Evolutionary conservation across 2,113 vertebrate species (phyloP).

Genomic region (Anseranas semipalmata): DNA sequence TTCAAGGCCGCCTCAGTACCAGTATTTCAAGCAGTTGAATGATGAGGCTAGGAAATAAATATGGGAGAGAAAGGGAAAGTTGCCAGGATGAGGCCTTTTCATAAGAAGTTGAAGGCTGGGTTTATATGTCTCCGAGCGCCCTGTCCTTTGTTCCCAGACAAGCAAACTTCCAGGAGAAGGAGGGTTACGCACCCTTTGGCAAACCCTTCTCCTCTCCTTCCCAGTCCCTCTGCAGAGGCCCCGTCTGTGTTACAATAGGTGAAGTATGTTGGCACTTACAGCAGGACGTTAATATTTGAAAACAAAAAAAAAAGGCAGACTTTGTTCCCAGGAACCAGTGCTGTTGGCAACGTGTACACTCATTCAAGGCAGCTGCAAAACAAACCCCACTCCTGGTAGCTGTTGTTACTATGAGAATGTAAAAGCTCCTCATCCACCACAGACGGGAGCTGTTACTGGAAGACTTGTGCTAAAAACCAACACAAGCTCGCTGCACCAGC

Average conservation of each 20-base stretch:
- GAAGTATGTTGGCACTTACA: neutral
- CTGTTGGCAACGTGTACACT: neutral
- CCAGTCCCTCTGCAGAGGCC: neutral
- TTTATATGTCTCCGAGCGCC: neutral
- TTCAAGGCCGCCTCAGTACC: neutral
- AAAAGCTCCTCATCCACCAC: neutral
- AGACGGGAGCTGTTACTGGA: neutral
- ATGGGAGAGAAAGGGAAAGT: neutral
- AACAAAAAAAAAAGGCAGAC: neutral
- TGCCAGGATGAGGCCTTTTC: neutral
- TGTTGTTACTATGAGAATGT: neutral
- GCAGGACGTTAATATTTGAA: conserved; percentile 31
- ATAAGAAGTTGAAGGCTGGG: neutral
- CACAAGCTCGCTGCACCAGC: neutral
- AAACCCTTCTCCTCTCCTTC: neutral
- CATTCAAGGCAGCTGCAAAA: conserved; percentile 48
- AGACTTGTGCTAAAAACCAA: neutral
- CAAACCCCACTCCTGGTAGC: neutral
- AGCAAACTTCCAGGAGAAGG: neutral
- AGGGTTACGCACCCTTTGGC: neutral
- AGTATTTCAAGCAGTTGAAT: neutral
- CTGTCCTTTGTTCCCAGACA: neutral
- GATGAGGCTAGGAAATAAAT: neutral
- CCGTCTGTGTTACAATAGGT: neutral
- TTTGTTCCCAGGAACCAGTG: neutral